Base-by-base conservation (phyloP, 2,888 invertebrate genomes). In the Drosophila nr. perissopoda region DNA sequence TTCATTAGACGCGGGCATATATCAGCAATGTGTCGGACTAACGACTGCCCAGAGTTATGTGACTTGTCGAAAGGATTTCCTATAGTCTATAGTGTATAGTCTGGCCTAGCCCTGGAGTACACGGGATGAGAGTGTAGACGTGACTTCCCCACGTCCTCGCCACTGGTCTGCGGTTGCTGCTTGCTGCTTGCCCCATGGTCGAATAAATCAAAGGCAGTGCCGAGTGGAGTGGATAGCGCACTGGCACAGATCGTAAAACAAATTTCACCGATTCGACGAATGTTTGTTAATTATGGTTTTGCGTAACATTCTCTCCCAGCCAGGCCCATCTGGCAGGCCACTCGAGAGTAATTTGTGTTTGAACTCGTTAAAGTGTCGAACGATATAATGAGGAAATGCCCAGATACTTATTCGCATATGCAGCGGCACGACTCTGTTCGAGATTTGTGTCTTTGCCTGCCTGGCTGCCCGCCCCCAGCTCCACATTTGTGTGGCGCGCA, bases 241-340 rank as follows among this genome's bases (percentile, higher is more conserved):
- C 74, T 48, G 63, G 76, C 66, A 64, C 7, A 25, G 82, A 60
- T 87, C 87, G 82, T 90, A 79, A 89, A 89, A 77, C 68, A 61
- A 73, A 83, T 78, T 82, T 82, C 73, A 57, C 63, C 73, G 73
- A 79, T 69, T 78, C 72, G 69, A 54, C 74, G 82, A 90, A 87
- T 89, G 90, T 82, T 82, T 79, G 84, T 82, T 90, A 90, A 90
- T 86, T 88, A 80, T 87, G 79, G 82, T 82, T 86, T 89, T 86
- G 84, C 80, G 86, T 87, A 89, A 84, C 77, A 84, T 76, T 82
- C 73, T 69, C 49, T 48, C 48, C 40, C 69, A 66, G 60, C 56
- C 49, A 33, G 40, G 54, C 49, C 69, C 40, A 40, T 57, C 57
- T 40, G 57, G 67, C 69, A 61, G 53, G 67, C 77, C 73, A 76